Evolutionary conservation across 2,888 invertebrate genomes (phyloP).

Genomic region (Lampropteryx suffumata): DNA sequence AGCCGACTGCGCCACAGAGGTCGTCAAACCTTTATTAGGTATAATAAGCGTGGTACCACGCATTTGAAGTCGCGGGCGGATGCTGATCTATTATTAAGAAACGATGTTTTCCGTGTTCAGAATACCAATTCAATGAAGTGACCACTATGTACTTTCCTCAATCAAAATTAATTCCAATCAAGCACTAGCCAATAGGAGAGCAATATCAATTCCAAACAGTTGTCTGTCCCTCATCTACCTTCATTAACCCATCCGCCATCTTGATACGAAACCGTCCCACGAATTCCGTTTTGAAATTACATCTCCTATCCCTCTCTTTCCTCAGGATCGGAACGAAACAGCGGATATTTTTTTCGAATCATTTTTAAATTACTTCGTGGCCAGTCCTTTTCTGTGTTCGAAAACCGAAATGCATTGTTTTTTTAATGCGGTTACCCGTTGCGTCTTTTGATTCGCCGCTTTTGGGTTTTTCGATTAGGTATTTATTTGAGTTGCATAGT

Average conservation of each 20-base stretch:
- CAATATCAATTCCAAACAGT: conserved; percentile 42
- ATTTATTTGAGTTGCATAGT: neutral
- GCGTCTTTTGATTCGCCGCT: conserved; percentile 30
- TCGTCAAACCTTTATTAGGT: too few relatives aligned
- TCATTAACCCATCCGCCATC: conserved; percentile 43
- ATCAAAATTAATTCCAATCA: conserved; percentile 36
- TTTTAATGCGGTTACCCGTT: conserved; percentile 33
- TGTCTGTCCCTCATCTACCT: conserved; percentile 38
- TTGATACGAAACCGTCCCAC: conserved; percentile 36
- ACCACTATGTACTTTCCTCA: conserved; percentile 9
- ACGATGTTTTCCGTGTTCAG: too few relatives aligned
- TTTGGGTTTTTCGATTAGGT: conserved; percentile 8
- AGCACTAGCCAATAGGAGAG: conserved; percentile 30
- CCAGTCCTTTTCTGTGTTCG: conserved; percentile 38
- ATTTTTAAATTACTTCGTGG: conserved; percentile 41
- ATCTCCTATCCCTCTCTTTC: conserved; percentile 28
- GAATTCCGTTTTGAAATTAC: conserved; percentile 39
- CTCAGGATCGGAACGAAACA: conserved; percentile 26
- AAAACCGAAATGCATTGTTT: conserved; percentile 29
- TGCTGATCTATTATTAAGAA: too few relatives aligned
- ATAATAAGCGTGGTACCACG: too few relatives aligned
- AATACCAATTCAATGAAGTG: neutral
- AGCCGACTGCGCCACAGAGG: too few relatives aligned
- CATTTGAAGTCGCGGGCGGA: too few relatives aligned
- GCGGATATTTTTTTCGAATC: conserved; percentile 35